phyloP scores from a whole-genome alignment of 2,113 vertebrate species.

The Mus musculus region DNA sequence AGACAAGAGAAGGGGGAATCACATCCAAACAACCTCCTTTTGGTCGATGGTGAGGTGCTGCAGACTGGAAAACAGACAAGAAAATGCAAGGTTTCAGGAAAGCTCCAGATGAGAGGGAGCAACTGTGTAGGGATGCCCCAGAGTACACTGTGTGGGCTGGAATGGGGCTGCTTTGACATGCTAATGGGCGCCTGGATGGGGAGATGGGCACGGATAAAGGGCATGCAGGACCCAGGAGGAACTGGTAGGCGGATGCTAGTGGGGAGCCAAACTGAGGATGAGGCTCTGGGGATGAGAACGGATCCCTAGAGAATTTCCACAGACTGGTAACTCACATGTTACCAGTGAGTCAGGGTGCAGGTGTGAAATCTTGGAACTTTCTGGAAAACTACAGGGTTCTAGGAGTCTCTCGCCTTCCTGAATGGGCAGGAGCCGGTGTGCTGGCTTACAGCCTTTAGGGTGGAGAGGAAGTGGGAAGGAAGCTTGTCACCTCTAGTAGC shows the following conservation, averaged over 20 bases:
- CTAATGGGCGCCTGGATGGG: conserved; percentile 54
- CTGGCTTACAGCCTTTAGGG: background rate
- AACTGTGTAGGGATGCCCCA: background rate
- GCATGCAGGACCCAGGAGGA: background rate
- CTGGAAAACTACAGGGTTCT: background rate
- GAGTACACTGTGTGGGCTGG: background rate
- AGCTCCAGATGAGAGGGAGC: conserved; percentile 9
- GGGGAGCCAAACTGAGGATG: background rate
- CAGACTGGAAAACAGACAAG: conserved; percentile 8
- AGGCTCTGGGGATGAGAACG: background rate
- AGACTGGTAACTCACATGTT: background rate
- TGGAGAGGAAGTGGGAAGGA: background rate
- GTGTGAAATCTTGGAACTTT: background rate
- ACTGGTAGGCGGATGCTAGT: background rate
- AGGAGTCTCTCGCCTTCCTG: background rate
- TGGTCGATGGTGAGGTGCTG: background rate
- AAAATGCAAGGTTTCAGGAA: conserved; percentile 25
- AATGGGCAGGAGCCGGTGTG: background rate
- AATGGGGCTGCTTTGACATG: conserved; percentile 44
- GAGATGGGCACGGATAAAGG: background rate
- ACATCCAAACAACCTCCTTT: background rate
- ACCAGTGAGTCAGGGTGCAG: conserved; percentile 1
- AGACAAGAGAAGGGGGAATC: background rate
- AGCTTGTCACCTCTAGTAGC: background rate
- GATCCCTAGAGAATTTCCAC: background rate